Evolutionary conservation across 2,113 vertebrate genomes (phyloP).

Genomic region (Hippocampus guttulatus): DNA sequence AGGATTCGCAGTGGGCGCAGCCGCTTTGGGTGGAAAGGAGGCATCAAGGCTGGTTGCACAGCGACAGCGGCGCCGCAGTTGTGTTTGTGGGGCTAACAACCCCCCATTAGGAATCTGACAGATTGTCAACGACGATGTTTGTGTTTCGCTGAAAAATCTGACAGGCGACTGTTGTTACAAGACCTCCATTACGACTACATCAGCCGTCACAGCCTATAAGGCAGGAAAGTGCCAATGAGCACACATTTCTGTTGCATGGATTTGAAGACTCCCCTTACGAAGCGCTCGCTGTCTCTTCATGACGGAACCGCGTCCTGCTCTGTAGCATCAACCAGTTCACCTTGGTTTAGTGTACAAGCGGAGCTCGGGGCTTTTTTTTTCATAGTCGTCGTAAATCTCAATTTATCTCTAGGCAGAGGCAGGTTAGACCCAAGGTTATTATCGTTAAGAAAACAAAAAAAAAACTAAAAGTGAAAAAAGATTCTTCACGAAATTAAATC

Average conservation of each 20-base stretch:
- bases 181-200: slow-evolving; percentile 57
- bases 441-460: no score
- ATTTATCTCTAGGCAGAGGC: no score
- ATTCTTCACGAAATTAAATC: no score
- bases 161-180: slow-evolving; percentile 54
- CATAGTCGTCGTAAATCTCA: no score
- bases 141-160: slow-evolving; percentile 60
- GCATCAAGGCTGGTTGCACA: slow-evolving; percentile 42
- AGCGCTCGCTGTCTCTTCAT: not conserved
- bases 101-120: slow-evolving; percentile 55
- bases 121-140: slow-evolving; percentile 55
- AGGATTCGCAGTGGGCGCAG: slow-evolving; percentile 26
- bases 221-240: slow-evolving; percentile 23
- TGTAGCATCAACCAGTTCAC: not conserved
- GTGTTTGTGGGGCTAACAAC: slow-evolving; percentile 49
- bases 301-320: not conserved
- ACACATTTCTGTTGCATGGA: not conserved
- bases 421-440: no score
- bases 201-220: slow-evolving; percentile 39
- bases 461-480: no score
- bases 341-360: not conserved
- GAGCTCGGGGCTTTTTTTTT: no score
- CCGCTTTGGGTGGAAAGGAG: slow-evolving; percentile 22
- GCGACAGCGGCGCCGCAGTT: slow-evolving; percentile 32
- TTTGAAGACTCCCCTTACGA: slow-evolving; percentile 2